Conservation (phyloP, 2,888 invertebrate species). For the Tanytarsus gracilentus region DNA sequence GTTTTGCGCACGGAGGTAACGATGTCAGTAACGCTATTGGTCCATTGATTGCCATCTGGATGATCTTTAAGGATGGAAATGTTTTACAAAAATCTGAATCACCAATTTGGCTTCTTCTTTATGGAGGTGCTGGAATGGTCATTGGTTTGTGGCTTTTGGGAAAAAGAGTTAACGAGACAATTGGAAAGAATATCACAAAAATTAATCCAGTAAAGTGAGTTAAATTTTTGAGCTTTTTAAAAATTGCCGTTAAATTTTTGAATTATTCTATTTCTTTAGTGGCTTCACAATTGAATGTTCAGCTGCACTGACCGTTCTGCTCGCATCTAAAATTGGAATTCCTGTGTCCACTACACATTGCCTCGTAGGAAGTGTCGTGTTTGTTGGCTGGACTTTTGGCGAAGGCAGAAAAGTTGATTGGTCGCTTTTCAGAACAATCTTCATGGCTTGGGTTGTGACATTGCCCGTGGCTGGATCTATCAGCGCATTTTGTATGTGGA, state of each 20-base stretch:
- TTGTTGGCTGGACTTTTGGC: constrained; percentile 76
- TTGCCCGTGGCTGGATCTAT: constrained; percentile 86
- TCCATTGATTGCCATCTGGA: constrained; percentile 88
- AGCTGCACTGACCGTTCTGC: constrained; percentile 88
- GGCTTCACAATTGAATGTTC: constrained; percentile 96
- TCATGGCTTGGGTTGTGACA: constrained; percentile 95
- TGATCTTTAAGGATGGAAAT: constrained; percentile 77
- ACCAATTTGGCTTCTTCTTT: constrained; percentile 82
- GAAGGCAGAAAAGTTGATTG: constrained; percentile 41
- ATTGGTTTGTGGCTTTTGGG: constrained; percentile 96
- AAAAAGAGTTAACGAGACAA: constrained; percentile 88
- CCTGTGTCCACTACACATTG: constrained; percentile 98
- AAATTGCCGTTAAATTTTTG: neutral
- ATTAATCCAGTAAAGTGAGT: constrained; percentile 95
- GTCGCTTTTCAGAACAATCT: constrained; percentile 69
- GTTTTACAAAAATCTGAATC: constrained; percentile 78
- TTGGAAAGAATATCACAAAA: constrained; percentile 93
- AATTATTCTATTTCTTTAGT: no score
- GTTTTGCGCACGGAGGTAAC: constrained; percentile 98
- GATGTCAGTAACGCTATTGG: constrained; percentile 99
- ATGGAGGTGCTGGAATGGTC: constrained; percentile 92
- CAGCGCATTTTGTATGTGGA: constrained; percentile 70
- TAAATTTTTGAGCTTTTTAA: neutral
- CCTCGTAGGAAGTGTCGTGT: constrained; percentile 98
- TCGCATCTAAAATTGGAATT: constrained; percentile 93